These are phyloP conservation scores for Euzophera pinguis DNA, from an alignment of 2,888 invertebrate genomes.

Conservation along the genomic window DNA sequence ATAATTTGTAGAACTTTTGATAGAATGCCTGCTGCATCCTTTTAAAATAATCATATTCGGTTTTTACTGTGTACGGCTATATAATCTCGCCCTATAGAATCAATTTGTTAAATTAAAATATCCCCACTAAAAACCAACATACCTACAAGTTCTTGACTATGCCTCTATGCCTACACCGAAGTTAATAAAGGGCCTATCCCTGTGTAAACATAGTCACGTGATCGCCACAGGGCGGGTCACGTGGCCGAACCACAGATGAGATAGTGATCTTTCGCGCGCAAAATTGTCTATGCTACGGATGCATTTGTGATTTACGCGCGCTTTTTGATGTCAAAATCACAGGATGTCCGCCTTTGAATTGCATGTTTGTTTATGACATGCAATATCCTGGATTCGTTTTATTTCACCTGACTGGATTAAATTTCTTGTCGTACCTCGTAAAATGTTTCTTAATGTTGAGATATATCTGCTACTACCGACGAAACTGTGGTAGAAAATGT, in stretches of 20 bases:
- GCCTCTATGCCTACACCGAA: constrained; percentile 32
- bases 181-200: constrained; percentile 64
- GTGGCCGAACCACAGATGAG: constrained; percentile 49
- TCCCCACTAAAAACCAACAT: constrained; percentile 3
- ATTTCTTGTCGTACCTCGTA: neutral
- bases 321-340: constrained; percentile 39
- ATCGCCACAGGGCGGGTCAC: constrained; percentile 51
- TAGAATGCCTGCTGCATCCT: too few species aligned
- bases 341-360: constrained; percentile 17
- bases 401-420: neutral
- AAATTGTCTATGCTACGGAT: constrained; percentile 63
- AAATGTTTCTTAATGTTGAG: too few species aligned
- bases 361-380: constrained; percentile 23
- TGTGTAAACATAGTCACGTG: constrained; percentile 67
- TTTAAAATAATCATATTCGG: too few species aligned
- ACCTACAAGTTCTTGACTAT: constrained; percentile 15
- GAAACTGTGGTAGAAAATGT: too few species aligned
- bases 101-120: constrained; percentile 8
- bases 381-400: constrained; percentile 10
- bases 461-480: too few species aligned
- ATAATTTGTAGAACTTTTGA: too few species aligned
- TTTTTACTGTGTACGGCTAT: neutral
- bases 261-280: constrained; percentile 63
- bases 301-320: constrained; percentile 37
- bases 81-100: neutral